Percentiles rank a stretch among this genome's conserved stretches.
phyloP scores from a whole-genome alignment of 2,113 vertebrate species.

The Neomonachus schauinslandi region DNA sequence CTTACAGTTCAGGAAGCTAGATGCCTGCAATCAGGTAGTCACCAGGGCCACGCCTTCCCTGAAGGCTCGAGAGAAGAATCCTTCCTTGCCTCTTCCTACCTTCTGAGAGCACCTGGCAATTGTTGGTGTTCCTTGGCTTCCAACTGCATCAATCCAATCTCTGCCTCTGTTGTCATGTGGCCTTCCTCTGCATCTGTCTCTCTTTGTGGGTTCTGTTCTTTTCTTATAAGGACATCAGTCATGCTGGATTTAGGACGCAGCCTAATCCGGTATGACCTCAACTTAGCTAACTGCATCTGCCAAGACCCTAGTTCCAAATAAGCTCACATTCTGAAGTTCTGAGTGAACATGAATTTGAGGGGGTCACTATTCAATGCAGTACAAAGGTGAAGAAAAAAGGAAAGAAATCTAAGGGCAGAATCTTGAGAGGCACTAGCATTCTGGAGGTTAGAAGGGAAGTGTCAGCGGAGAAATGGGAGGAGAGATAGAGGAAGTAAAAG shows the following conservation, averaged over 20 bases:
- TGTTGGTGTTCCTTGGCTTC: background rate
- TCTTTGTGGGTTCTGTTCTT: background rate
- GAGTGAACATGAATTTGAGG: background rate
- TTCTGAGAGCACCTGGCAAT: background rate
- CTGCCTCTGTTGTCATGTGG: background rate
- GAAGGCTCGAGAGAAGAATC: background rate
- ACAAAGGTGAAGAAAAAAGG: background rate
- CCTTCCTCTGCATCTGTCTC: background rate
- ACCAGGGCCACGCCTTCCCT: too few species aligned
- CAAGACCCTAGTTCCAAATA: background rate
- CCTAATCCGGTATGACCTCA: background rate
- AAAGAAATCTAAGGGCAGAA: background rate
- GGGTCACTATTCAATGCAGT: background rate
- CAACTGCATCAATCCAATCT: fast-evolving
- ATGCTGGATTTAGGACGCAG: background rate
- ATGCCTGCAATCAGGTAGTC: background rate
- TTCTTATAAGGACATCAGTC: background rate
- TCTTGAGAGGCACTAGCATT: background rate
- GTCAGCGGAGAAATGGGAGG: background rate
- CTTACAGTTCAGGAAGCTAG: background rate
- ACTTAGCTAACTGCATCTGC: background rate
- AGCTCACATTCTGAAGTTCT: background rate
- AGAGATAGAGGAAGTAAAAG: background rate
- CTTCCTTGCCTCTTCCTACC: background rate
- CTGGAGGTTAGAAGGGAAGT: background rate